Base-by-base conservation (phyloP, 1,140 invertebrate genomes). In the Drosophila teissieri region DNA sequence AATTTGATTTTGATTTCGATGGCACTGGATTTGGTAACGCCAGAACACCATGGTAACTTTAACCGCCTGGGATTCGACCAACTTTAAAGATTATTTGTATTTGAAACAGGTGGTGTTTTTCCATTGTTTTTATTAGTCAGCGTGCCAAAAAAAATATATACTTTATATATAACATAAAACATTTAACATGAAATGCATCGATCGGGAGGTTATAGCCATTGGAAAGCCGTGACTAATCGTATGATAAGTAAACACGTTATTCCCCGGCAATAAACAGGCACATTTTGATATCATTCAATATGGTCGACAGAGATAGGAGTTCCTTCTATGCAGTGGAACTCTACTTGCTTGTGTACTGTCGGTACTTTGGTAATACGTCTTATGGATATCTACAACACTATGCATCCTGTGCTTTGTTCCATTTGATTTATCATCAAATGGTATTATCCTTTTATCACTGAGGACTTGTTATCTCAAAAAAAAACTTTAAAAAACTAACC, bases 1-100 rank as follows among this genome's bases (percentile, higher is more conserved):
- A 63, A 73, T 53, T 57, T 57, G 46, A 55, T 72, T 60, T 65
- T 76, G 58, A 80, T 70, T 76, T 60, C 62, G 19, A 60, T 34
- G 17, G 52, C 27, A 44, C 11, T 17, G 24, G 64, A 65, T 65
- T 65, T 46, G 22, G 22, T 4, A n/a, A 8, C 22, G 6, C 45
- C 45, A 31, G 11, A 48, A 24, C 14, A 7, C 14, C 22, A 27
- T 24, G 14, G 45, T 14, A 48, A n/a, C 22, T 24, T 8, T 39
- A 10, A 4, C 4, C 14, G 36, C 11, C 36, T 14, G 14, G 12
- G 37, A 39, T 31, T 31, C 8, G 8, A 31, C 31, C 10, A 31
- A 31, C 7, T 31, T 31, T 31, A 31, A 31, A 31, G 19, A 19
- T 19, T 19, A 19, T 27, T 31, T 31, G 31, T 8, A 40, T n/a